Conservation (phyloP, 2,113 vertebrate genomes). For the Corythaeola cristata region DNA sequence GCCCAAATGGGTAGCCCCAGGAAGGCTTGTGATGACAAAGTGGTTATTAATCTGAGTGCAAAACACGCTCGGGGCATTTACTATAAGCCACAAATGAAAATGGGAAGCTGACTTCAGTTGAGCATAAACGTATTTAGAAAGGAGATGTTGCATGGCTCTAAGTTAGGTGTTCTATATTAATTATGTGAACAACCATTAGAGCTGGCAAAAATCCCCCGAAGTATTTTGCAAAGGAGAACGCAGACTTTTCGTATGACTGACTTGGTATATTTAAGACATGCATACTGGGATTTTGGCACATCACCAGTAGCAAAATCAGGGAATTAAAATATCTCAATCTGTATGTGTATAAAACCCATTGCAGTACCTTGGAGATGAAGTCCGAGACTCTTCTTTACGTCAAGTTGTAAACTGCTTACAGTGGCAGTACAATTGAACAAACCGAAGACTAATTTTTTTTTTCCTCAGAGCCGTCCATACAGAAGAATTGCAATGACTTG, state of each 20-base stretch:
- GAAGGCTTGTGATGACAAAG: not conserved
- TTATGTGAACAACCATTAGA: not conserved
- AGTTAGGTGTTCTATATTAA: not conserved
- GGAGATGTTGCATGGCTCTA: not conserved
- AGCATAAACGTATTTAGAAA: not conserved
- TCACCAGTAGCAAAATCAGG: not conserved
- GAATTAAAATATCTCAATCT: not conserved
- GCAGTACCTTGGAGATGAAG: not conserved
- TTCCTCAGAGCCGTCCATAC: not conserved
- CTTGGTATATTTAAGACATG: not conserved
- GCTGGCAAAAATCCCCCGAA: not conserved
- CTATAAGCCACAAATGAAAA: not conserved
- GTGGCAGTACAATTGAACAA: not conserved
- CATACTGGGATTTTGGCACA: not conserved
- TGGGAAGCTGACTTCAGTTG: not conserved
- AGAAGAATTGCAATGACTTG: not conserved
- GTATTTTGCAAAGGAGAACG: not conserved
- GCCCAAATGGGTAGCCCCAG: not conserved
- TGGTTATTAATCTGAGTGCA: not conserved
- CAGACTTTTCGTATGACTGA: not conserved
- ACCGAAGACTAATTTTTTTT: not conserved
- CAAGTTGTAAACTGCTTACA: not conserved
- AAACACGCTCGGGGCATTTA: not conserved
- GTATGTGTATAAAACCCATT: not conserved
- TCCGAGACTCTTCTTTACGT: not conserved